A percentile compares a stretch with the other conserved stretches of the same genome.
phyloP scores from a whole-genome alignment of 2,888 invertebrate species.

The Galeruca laticollis region DNA sequence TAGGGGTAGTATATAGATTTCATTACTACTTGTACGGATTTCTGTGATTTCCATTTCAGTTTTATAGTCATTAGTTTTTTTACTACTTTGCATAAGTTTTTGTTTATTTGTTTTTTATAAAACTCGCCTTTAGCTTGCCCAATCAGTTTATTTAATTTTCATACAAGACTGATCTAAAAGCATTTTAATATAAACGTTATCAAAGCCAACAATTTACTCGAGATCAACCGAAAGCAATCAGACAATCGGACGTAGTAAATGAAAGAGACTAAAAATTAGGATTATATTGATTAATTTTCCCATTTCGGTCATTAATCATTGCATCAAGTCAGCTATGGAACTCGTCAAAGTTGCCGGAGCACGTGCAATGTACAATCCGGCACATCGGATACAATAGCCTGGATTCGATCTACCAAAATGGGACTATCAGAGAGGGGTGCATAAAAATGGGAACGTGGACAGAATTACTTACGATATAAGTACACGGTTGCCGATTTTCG shows the following conservation, averaged over 20 bases:
- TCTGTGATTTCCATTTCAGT: no score
- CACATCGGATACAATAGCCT: conserved; percentile 25
- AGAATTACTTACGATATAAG: neutral
- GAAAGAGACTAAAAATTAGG: neutral
- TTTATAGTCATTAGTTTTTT: no score
- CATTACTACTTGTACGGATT: no score
- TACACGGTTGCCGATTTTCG: neutral
- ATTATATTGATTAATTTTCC: conserved; percentile 8
- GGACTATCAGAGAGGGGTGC: conserved; percentile 10
- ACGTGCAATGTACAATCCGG: conserved; percentile 39
- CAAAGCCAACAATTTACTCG: no score
- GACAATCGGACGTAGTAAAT: neutral
- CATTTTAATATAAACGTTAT: no score
- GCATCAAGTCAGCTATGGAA: neutral
- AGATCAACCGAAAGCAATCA: neutral
- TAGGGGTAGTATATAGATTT: no score
- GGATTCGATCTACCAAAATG: conserved; percentile 3
- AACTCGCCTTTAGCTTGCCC: no score
- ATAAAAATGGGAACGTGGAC: conserved; percentile 7
- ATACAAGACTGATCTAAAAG: no score
- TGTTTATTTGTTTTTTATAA: no score
- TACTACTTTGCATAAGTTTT: no score
- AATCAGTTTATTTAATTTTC: no score
- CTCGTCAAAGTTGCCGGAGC: conserved; percentile 17
- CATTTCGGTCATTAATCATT: conserved; percentile 9